phyloP scores from a whole-genome alignment of 2,888 invertebrate genomes.

The Cepaea hortensis region DNA sequence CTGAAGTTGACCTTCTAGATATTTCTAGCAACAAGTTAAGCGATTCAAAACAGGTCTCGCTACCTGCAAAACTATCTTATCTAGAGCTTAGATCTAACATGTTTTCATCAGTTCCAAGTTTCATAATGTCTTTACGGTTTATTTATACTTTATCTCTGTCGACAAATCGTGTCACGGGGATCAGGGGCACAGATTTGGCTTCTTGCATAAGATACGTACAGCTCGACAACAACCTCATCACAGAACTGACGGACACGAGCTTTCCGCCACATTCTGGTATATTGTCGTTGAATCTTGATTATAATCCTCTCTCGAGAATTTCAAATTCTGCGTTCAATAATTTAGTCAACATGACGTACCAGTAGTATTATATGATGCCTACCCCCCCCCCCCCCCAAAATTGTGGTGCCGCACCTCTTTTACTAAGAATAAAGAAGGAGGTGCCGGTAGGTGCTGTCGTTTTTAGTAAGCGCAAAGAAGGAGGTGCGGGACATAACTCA shows the following conservation, averaged over 20 bases:
- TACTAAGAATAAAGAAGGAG: too few species aligned
- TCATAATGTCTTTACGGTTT: not conserved
- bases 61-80: not conserved
- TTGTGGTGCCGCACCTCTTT: too few species aligned
- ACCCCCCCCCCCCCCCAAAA: too few species aligned
- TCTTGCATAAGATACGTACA: not conserved
- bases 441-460: too few species aligned
- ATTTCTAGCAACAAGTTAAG: not conserved
- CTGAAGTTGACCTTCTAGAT: not conserved
- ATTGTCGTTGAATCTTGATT: not conserved
- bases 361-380: too few species aligned
- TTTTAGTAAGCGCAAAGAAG: too few species aligned
- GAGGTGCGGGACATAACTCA: too few species aligned
- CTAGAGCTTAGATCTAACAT: not conserved
- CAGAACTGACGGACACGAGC: not conserved
- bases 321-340: not conserved
- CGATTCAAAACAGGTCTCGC: not conserved
- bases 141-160: not conserved
- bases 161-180: not conserved
- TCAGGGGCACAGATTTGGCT: not conserved
- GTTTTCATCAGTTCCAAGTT: not conserved
- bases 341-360: not conserved
- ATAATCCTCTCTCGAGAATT: not conserved
- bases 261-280: not conserved
- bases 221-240: not conserved